These are phyloP conservation scores for Thera britannica DNA, from an alignment of 2,888 invertebrate species.

Conservation along the genomic window DNA sequence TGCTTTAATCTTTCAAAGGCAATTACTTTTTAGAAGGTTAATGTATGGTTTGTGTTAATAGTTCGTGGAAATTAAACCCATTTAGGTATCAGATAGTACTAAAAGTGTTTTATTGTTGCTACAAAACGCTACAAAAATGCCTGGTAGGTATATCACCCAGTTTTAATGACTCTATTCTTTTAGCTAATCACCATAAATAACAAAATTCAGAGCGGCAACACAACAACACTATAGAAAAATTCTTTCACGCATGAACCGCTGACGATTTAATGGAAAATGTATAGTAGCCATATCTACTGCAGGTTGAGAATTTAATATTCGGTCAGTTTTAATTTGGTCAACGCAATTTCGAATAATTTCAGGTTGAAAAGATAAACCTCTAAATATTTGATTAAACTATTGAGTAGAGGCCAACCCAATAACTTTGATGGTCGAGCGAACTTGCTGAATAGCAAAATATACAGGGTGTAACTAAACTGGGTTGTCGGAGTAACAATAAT, in stretches of 20 bases:
- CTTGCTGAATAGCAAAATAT: no score
- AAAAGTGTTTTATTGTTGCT: constrained; percentile 10
- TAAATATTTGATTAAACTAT: not conserved
- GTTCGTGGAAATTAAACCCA: constrained; percentile 6
- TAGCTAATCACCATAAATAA: constrained; percentile 36
- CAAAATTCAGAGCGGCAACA: constrained; percentile 24
- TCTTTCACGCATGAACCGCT: constrained; percentile 33
- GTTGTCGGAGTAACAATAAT: no score
- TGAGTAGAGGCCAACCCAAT: no score
- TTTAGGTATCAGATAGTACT: constrained; percentile 8
- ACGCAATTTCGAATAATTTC: constrained; percentile 4
- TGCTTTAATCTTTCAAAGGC: no score
- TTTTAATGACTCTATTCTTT: constrained; percentile 35
- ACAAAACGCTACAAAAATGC: constrained; percentile 7
- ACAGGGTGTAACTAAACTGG: no score
- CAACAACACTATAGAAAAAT: constrained; percentile 26
- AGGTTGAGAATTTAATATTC: constrained; percentile 1
- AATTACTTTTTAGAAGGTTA: no score
- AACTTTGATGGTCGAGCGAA: no score
- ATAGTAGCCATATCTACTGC: constrained; percentile 1
- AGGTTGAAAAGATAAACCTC: constrained; percentile 1
- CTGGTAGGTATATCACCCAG: constrained; percentile 13
- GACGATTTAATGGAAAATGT: constrained; percentile 6
- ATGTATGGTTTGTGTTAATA: not conserved
- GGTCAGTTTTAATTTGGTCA: not conserved